phyloP scores from a whole-genome alignment of 2,888 invertebrate genomes.

The Acanthosepion pharaonis region DNA sequence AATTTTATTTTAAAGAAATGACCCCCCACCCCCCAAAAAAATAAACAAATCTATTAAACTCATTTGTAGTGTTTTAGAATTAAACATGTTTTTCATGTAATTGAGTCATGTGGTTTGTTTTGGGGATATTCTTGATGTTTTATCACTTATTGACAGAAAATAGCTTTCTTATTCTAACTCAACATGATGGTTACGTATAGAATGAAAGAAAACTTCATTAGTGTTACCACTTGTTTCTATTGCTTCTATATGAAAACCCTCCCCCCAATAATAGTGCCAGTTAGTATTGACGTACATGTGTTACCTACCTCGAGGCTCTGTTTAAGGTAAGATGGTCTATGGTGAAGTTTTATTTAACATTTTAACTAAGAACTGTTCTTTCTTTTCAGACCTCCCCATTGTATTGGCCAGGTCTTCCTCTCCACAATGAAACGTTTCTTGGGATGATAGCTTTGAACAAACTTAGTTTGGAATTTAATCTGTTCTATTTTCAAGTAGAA shows the following conservation, averaged over 20 bases:
- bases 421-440: neutral
- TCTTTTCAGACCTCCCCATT: conserved; percentile 33
- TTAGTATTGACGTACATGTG: neutral
- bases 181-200: neutral
- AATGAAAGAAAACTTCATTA: neutral
- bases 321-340: neutral
- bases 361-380: conserved; percentile 33
- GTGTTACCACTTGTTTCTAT: neutral
- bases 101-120: neutral
- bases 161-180: neutral
- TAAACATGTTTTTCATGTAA: neutral
- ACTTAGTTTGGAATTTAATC: conserved; percentile 33
- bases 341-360: neutral
- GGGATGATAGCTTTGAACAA: neutral
- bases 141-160: neutral
- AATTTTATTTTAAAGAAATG: too few relatives aligned
- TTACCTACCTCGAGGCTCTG: neutral
- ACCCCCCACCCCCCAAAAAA: neutral
- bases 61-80: neutral
- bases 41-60: neutral
- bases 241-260: neutral
- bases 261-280: neutral
- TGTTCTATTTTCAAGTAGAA: neutral
- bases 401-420: conserved; percentile 33
- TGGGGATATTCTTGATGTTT: too few relatives aligned